Conservation (phyloP, 1,140 invertebrate genomes). For the Thalassaphorura encarpata region DNA sequence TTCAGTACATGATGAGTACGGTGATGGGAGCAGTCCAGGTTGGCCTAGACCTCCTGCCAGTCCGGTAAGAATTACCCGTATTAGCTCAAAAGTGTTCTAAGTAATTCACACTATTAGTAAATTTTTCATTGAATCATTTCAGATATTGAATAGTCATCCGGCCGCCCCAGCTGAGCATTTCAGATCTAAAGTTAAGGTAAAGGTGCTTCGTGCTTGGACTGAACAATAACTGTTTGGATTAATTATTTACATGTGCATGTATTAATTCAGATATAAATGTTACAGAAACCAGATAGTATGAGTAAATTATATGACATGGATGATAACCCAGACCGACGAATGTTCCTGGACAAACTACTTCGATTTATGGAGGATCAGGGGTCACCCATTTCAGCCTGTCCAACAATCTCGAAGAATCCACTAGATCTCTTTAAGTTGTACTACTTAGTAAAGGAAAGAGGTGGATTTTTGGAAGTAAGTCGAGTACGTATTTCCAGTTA, state of each 20-base stretch:
- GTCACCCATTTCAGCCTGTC: slow-evolving; percentile 85
- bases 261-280: slow-evolving; percentile 4
- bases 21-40: slow-evolving; percentile 69
- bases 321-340: slow-evolving; percentile 72
- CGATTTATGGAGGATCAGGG: slow-evolving; percentile 87
- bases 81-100: slow-evolving; percentile 2
- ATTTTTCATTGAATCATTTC: slow-evolving; percentile 15
- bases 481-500: too few species aligned
- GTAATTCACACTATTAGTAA: too few species aligned
- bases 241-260: slow-evolving; percentile 6
- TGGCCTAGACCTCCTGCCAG: slow-evolving; percentile 81
- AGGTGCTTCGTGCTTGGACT: background rate
- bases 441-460: slow-evolving; percentile 84
- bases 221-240: background rate
- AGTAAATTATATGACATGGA: slow-evolving; percentile 95
- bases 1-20: slow-evolving; percentile 80
- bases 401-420: slow-evolving; percentile 94
- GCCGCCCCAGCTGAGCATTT: slow-evolving; percentile 29
- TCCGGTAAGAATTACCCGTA: slow-evolving; percentile 53
- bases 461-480: slow-evolving; percentile 94
- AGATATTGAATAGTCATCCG: slow-evolving; percentile 31
- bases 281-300: slow-evolving; percentile 77
- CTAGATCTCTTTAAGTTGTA: slow-evolving; percentile 95
- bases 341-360: slow-evolving; percentile 70
- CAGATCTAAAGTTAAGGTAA: slow-evolving; percentile 31